phyloP scores from a whole-genome alignment of 1,140 invertebrate genomes.

The Gonioctena quinquepunctata region DNA sequence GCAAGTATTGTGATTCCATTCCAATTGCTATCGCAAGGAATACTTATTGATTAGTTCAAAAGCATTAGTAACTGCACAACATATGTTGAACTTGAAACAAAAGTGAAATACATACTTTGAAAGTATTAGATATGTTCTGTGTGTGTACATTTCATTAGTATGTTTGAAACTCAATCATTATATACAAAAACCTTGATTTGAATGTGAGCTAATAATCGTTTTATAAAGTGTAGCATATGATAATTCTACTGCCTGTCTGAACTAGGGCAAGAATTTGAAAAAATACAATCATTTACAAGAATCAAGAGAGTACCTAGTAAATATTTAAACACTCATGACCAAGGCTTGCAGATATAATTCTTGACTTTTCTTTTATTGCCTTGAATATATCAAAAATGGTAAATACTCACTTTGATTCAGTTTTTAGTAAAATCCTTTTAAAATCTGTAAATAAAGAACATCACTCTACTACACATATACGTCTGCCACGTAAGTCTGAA shows the following conservation, averaged over 20 bases:
- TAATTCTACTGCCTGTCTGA: too few relatives aligned
- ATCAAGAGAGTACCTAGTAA: neutral
- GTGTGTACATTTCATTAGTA: too few relatives aligned
- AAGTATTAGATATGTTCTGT: too few relatives aligned
- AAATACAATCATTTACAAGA: neutral
- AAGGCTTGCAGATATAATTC: neutral
- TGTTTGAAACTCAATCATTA: too few relatives aligned
- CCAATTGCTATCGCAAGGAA: conserved; percentile 8
- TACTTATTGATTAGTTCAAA: neutral
- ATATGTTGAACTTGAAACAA: too few relatives aligned
- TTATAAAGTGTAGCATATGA: too few relatives aligned
- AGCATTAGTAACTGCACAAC: too few relatives aligned
- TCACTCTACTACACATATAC: conserved; percentile 51
- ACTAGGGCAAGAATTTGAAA: neutral
- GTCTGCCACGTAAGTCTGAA: conserved; percentile 66
- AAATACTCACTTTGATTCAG: conserved; percentile 44
- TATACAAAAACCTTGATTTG: too few relatives aligned
- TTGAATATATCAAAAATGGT: conserved; percentile 42
- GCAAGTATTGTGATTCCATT: conserved; percentile 52
- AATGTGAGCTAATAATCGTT: too few relatives aligned
- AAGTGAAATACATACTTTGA: too few relatives aligned
- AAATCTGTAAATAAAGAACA: conserved; percentile 54
- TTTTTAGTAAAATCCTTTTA: conserved; percentile 31
- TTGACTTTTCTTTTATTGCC: conserved; percentile 9
- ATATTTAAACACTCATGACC: conserved; percentile 7